Evolutionary conservation across 2,113 vertebrate genomes (phyloP), one percentile per base, ranked within the genome.

Genomic region (Platysteira castanea): DNA sequence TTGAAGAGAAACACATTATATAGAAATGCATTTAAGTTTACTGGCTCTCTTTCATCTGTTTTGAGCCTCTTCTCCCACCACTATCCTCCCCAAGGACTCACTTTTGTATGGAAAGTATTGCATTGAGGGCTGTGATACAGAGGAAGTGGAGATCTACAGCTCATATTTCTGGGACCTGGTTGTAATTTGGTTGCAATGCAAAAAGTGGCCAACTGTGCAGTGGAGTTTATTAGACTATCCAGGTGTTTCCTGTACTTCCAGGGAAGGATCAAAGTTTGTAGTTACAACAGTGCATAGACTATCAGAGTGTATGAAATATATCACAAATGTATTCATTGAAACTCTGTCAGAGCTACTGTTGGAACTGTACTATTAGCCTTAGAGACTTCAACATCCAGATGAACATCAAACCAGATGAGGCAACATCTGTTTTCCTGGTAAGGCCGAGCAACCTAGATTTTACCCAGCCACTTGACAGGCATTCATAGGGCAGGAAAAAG

Each of bases 331-430:
- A 96, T 96, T 97, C 95, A 94, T 73, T 97, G 94, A 94, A 96
- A 92, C 78, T 96, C 95, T 96, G 96, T 97, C 94, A 96, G 89
- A 94, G 96, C 95, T 97, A 96, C 96, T 95, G 95, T 97, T 97
- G 93, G 91, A 97, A 95, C 96, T 96, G 89, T 85, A 94, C 87
- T 96, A 97, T 97, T 97, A 97, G 91, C 95, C 93, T 96, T 79
- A 78, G 96, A 95, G 94, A 95, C 89, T 97, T 95, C 87, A 94
- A 97, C 91, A 96, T 96, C 84, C 93, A 76, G 73, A 94, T 83
- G 74, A 96, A 69, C 74, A 79, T 79, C 89, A 96, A 95, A 96
- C 91, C 95, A 96, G 94, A 97, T 94, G 96, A 97, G n/a, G 74
- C 70, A 96, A 96, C 95, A 95, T 95, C 94, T 97, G 96, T 94